Evolutionary conservation across 2,113 vertebrate species (phyloP), one percentile per base, ranked within the genome.

Genomic region (Azemiops feae): DNA sequence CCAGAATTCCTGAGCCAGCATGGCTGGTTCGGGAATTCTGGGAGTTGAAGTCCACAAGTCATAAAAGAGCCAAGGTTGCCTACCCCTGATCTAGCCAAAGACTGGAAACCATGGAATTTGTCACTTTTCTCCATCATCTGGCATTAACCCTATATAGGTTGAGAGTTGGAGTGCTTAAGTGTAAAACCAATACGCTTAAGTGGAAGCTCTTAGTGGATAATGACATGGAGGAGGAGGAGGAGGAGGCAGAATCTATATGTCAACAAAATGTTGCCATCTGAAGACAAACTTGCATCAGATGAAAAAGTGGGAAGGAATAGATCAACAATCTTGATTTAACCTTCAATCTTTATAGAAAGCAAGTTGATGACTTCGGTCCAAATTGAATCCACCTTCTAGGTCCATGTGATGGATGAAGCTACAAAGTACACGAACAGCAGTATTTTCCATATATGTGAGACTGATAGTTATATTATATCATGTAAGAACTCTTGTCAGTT

Each of bases 231-330:
- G 7, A 57, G 55, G 4, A 57, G 3, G 58, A 30, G 54, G 54
- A 55, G 5, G 18, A 0, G 57, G 39, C 23, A 5, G 22, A 87
- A 93, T 88, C 91, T 85, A 22, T 4, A 91, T 92, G 54, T 93
- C 87, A 94, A 86, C 45, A 95, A 95, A 92, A 58, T 86, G 85
- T n/a, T 93, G 86, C 30, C 50, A 91, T 34, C 27, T 92, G 6
- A 87, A 47, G 81, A 47, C 16, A 89, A 23, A 88, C 94, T 85
- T 27, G 55, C 43, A 92, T 47, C 30, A 92, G 86, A 16, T 52
- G 43, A 58, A 92, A 2, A 90, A 87, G 43, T 30, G 18, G 3
- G 50, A 58, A 20, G 91, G 57, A 54, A 94, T 53, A 39, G 69
- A 86, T 90, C 55, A 18, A 27, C 6, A 9, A 90, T 34, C 58